Base-by-base conservation (phyloP, 2,113 vertebrate genomes). In the Entosphenus tridentatus region DNA sequence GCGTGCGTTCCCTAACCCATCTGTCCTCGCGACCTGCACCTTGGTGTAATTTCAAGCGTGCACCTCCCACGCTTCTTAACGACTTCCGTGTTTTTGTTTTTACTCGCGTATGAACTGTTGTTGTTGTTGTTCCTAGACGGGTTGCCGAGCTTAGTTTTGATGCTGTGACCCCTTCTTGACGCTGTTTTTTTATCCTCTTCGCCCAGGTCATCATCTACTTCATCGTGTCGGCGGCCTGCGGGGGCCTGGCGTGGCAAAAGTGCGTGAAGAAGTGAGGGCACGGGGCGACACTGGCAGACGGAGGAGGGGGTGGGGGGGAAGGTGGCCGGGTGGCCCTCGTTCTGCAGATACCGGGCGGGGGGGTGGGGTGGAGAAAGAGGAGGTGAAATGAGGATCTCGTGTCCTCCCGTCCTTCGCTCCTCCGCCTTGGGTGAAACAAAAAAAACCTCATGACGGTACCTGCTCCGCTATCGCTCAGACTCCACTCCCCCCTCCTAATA, bases 181-280 rank as follows among this genome's bases (percentile, higher is more conserved):
- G 11, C 13, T 56, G 54, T 8, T 10, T 21, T 55, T 10, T 70
- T 17, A 67, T 54, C 74, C 3, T 68, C 12, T 59, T 73, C n/a
- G 70, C 67, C 67, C 75, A 95, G 90, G 83, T 95, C 21, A 75
- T 95, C 73, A 78, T 95, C 75, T 95, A 87, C 74, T 78, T 91
- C 72, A 86, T 96, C 14, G 82, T 93, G 8, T 87, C 87, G 1
- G 82, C 74, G 11, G 72, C 84, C 65, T 97, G 90, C 2, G 88
- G 87, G 2, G 89, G 91, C 56, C 81, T 95, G 56, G 81, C 77
- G 6, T 96, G 87, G 88, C 83, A 84, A 3, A 74, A 2, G 55
- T 96, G 93, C 69, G 82, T 87, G 75, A 76, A 82, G 62, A 81
- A 92, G 77, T 89, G 70, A 70, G 54, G 39, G 5, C 6, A 39